phyloP scores from a whole-genome alignment of 2,113 vertebrate genomes.

The Nothocercus julius region DNA sequence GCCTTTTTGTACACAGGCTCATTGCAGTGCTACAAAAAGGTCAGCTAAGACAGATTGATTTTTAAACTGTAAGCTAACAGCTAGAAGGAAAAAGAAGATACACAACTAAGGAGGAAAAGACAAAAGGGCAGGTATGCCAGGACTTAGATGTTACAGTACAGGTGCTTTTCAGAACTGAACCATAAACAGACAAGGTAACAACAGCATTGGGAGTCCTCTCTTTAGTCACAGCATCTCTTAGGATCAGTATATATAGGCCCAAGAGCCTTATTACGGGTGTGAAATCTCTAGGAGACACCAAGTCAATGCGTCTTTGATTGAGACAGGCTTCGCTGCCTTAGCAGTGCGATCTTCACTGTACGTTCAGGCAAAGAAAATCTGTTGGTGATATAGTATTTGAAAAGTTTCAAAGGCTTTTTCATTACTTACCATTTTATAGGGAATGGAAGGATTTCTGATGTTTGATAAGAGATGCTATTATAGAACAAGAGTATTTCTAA shows the following conservation, averaged over 20 bases:
- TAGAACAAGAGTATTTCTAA: not conserved
- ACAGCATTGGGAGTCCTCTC: not conserved
- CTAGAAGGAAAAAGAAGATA: not conserved
- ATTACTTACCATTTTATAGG: not conserved
- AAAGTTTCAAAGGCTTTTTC: not conserved
- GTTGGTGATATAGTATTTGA: not conserved
- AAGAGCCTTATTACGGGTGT: not conserved
- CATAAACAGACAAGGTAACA: not conserved
- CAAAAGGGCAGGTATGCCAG: not conserved
- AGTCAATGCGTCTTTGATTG: not conserved
- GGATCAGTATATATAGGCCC: not conserved
- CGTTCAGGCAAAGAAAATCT: not conserved
- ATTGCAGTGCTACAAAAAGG: not conserved
- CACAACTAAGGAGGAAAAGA: not conserved
- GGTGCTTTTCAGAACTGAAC: not conserved
- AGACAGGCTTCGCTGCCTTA: not conserved
- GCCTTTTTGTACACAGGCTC: not conserved
- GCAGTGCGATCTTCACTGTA: not conserved
- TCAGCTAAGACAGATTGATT: not conserved
- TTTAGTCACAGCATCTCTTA: not conserved
- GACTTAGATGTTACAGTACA: rapidly evolving
- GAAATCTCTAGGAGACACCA: not conserved
- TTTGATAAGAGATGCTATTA: not conserved
- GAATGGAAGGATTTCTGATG: not conserved
- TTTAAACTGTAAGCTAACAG: not conserved